phyloP scores from a whole-genome alignment of 64 coral and sea anemone species.

The Montipora foliosa region DNA sequence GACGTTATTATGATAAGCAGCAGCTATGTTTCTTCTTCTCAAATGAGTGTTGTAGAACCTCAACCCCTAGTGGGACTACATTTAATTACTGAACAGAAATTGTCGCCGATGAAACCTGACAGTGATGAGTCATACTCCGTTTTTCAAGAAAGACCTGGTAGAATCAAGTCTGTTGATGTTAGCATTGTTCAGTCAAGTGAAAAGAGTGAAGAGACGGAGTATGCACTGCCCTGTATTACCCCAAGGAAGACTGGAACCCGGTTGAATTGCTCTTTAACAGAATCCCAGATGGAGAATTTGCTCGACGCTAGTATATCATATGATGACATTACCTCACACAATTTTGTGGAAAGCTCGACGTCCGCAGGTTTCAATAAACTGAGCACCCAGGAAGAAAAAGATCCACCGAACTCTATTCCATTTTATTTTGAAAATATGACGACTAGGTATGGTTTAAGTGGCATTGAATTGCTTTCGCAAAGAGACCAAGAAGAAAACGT shows the following conservation, averaged over 20 bases:
- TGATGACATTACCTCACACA: not conserved
- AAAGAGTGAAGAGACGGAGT: not conserved
- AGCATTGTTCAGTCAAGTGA: conserved; percentile 13
- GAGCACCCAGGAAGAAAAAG: not conserved
- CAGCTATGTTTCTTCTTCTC: conserved; percentile 5
- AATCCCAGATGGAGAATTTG: conserved; percentile 27
- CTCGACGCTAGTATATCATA: conserved; percentile 5
- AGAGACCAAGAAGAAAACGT: not conserved
- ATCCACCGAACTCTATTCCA: not conserved
- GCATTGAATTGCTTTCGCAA: not conserved
- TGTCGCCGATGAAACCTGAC: not conserved
- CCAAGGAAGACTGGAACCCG: not conserved
- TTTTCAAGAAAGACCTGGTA: not conserved
- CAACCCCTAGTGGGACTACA: conserved; percentile 3
- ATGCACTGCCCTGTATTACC: not conserved
- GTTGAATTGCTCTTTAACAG: not conserved
- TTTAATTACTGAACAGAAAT: not conserved
- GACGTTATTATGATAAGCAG: not conserved
- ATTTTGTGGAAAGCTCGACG: not conserved
- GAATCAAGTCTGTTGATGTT: not conserved
- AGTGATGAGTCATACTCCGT: conserved; percentile 34
- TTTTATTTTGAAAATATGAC: not conserved
- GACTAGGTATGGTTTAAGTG: not conserved
- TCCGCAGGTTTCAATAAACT: not conserved
- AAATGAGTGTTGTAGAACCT: not conserved